A percentile compares a stretch with the other conserved stretches of the same genome.
These are phyloP conservation scores for Lepisosteus oculatus DNA, from an alignment of 2,113 vertebrate species.

Conservation along the genomic window DNA sequence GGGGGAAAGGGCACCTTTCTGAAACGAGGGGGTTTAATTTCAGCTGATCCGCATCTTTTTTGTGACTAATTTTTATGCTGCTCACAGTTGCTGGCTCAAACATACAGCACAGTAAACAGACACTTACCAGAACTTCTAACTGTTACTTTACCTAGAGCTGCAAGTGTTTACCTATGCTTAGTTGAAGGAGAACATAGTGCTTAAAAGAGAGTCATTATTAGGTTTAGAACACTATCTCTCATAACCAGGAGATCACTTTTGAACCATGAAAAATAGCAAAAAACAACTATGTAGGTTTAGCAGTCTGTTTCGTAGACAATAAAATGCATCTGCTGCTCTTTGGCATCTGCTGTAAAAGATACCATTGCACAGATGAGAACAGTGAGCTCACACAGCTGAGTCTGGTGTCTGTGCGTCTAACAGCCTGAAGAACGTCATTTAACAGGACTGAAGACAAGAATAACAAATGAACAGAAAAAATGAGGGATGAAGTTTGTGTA, in stretches of 20 bases:
- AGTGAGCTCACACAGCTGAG: too few species aligned
- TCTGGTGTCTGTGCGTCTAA: not conserved
- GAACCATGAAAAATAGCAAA: not conserved
- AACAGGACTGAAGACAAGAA: not conserved
- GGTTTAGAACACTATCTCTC: not conserved
- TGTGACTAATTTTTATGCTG: not conserved
- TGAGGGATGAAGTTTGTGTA: too few species aligned
- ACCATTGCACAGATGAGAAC: not conserved
- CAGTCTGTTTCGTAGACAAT: too few species aligned
- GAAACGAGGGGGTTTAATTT: not conserved
- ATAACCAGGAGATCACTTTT: too few species aligned
- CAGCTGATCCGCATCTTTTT: not conserved
- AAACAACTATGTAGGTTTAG: not conserved
- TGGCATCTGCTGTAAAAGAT: conserved; percentile 3
- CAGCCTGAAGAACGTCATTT: not conserved
- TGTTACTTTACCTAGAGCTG: too few species aligned
- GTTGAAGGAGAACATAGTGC: not conserved
- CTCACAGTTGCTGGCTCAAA: not conserved
- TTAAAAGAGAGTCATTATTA: not conserved
- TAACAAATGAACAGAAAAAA: too few species aligned
- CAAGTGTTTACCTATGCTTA: not conserved
- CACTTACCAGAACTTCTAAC: not conserved
- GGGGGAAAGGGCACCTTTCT: not conserved
- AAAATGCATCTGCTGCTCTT: not conserved
- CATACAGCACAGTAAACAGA: not conserved